Conservation (phyloP, 2,888 invertebrate species). For the Calameuta idolon region DNA sequence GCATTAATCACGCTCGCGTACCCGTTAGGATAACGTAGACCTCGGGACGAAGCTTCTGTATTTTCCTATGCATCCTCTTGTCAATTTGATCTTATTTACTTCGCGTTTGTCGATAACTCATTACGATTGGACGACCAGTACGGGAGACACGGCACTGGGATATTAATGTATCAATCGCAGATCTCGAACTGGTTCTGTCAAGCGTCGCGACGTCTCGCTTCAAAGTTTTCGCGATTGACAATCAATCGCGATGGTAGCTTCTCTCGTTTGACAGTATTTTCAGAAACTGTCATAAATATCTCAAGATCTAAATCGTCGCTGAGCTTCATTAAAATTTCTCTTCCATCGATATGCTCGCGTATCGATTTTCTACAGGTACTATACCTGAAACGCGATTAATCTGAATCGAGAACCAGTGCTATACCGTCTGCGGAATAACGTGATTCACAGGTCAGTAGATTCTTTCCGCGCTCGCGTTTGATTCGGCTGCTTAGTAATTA, state of each 20-base stretch:
- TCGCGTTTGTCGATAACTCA: neutral
- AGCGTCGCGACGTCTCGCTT: neutral
- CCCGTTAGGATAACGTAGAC: neutral
- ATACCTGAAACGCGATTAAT: neutral
- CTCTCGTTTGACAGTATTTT: neutral
- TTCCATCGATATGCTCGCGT: neutral
- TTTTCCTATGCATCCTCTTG: neutral
- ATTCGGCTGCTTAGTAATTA: conserved; percentile 14
- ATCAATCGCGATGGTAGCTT: neutral
- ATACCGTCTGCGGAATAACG: neutral
- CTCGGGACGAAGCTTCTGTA: conserved; percentile 2
- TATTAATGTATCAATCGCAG: neutral
- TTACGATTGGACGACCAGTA: neutral
- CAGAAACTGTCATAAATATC: neutral
- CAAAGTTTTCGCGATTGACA: neutral
- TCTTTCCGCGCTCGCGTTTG: conserved; percentile 14
- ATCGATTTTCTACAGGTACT: neutral
- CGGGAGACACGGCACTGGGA: neutral
- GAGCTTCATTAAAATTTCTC: neutral
- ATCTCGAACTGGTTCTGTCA: neutral
- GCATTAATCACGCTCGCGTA: neutral
- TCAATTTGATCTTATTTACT: neutral
- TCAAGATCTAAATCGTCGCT: neutral
- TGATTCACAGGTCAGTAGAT: neutral
- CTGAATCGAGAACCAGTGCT: neutral